Evolutionary conservation across 2,888 invertebrate species (phyloP), one percentile per base, ranked within the genome.

Genomic region (Frankliniella intonsa): DNA sequence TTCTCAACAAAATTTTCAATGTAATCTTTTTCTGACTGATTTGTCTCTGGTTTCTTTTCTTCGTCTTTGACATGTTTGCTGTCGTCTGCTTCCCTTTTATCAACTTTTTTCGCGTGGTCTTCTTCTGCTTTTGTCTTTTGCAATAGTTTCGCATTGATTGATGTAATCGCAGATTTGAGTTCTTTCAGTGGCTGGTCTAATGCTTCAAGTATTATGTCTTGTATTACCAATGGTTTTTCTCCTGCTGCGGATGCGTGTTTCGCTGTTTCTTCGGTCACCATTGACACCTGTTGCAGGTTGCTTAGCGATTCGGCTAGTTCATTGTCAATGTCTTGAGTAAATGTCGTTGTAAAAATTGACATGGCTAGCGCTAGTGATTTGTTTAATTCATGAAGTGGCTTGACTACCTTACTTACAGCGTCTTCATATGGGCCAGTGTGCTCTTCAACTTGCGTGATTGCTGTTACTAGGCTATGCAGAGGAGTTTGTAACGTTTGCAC

Each of bases 221-320:
- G 69, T 1, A 76, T 76, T 9, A 76, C 84, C 3, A 84, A 83
- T 19, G 83, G 81, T 14, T 83, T 82, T 22, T 79, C 80, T 1
- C 69, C 69, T 1, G 25, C 25, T 25, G 69, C 69, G 10, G 69
- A 50, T 49, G 19, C 81, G 49, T 83, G 69, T 81, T 81, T n/a
- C 50, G 81, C 80, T 17, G 50, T 55, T 49, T 80, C 80, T 79
- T 83, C 69, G 9, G 69, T 76, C 10, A 76, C 12, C 22, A 76
- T 12, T 7, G 90, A 88, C 85, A 89, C 90, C 84, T 88, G 89
- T 84, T 89, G 84, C 17, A 86, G 82, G 80, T 86, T 86, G 83
- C 85, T 84, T 0, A 85, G 83, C 55, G 85, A 84, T 82, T 84
- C 83, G 10, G 84, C 12, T 1, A 76, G 25, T 12, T 10, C 25